Evolutionary conservation across 2,797 vertebrate species (phyloP).

Genomic region (Petrocephalus schoutedeni): DNA sequence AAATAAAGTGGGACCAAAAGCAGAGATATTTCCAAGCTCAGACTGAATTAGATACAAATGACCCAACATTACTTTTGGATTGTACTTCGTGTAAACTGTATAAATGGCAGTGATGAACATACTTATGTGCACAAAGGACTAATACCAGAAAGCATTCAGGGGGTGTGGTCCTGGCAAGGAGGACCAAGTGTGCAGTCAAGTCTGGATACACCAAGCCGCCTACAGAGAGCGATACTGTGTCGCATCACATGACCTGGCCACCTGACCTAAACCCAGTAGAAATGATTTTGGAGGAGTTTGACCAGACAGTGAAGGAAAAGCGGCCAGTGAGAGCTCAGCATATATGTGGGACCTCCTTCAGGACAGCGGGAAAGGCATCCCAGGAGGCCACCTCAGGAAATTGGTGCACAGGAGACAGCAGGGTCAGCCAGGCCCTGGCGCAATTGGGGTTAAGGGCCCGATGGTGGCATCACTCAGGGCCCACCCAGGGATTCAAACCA

Average conservation of each 20-base stretch:
- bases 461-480: neutral
- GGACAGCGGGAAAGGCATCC: neutral
- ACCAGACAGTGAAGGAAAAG: neutral
- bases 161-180: neutral
- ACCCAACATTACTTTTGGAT: neutral
- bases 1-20: neutral
- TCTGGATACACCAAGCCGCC: neutral
- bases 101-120: neutral
- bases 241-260: neutral
- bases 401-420: neutral
- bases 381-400: neutral
- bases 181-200: neutral
- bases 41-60: neutral
- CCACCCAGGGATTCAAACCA: neutral
- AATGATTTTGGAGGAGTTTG: too few species aligned
- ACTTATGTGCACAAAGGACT: neutral
- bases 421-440: neutral
- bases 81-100: neutral
- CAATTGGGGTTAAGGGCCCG: neutral
- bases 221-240: neutral
- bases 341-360: neutral
- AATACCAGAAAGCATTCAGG: neutral
- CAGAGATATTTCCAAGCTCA: neutral
- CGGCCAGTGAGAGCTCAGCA: neutral
- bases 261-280: neutral